Percentiles rank a stretch among this genome's conserved stretches.
Conservation (phyloP, 2,888 invertebrate genomes). For the Emmelina monodactyla region DNA sequence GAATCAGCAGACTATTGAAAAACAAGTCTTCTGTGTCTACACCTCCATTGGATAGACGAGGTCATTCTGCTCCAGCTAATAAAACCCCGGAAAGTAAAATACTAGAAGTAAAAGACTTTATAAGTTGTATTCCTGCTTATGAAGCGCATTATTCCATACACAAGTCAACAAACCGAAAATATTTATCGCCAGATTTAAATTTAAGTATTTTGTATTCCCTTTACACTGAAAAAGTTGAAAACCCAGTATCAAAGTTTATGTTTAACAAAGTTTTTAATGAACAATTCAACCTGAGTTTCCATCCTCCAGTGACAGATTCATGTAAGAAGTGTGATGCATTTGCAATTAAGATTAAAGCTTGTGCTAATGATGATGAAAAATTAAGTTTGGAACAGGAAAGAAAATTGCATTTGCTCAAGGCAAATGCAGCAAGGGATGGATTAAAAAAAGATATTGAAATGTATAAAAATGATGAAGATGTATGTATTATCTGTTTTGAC, state of each 20-base stretch:
- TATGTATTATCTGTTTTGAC: constrained; percentile 2
- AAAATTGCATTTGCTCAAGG: neutral
- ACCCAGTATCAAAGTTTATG: constrained; percentile 6
- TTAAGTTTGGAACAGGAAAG: neutral
- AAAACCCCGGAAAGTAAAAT: constrained; percentile 8
- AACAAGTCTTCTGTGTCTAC: constrained; percentile 7
- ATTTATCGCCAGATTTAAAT: constrained; percentile 7
- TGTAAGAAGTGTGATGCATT: neutral
- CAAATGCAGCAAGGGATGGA: neutral
- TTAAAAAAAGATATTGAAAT: neutral
- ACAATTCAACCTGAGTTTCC: constrained; percentile 8
- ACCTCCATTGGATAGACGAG: constrained; percentile 7
- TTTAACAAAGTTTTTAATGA: constrained; percentile 10
- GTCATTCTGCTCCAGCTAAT: constrained; percentile 1
- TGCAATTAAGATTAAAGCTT: constrained; percentile 1
- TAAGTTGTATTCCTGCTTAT: constrained; percentile 8
- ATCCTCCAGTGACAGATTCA: constrained; percentile 8
- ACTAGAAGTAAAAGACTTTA: constrained; percentile 8
- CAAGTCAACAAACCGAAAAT: constrained; percentile 9
- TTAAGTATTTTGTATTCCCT: constrained; percentile 7
- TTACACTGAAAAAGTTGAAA: constrained; percentile 6
- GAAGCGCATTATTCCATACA: constrained; percentile 9
- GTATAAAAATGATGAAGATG: neutral
- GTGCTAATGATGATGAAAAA: neutral
- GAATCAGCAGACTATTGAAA: constrained; percentile 8